phyloP scores from a whole-genome alignment of 2,888 invertebrate genomes.

The Carpatolechia fugitivella region DNA sequence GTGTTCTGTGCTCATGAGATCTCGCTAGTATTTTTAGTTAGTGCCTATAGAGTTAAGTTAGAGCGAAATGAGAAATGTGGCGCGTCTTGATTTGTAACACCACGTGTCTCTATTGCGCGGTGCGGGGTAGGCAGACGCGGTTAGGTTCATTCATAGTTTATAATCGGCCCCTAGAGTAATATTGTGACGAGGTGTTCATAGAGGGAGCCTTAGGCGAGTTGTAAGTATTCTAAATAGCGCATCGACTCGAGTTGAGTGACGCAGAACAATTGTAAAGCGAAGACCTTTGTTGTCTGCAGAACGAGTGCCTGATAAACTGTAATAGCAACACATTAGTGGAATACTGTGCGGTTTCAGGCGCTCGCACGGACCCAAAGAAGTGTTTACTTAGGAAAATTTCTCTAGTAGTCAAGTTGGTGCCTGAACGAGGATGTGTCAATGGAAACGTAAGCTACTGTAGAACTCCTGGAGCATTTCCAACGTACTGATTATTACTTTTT shows the following conservation, averaged over 20 bases:
- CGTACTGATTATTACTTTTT: constrained; percentile 72
- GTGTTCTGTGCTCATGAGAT: constrained; percentile 78
- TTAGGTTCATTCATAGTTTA: constrained; percentile 50
- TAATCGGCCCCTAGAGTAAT: constrained; percentile 42
- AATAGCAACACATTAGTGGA: not conserved
- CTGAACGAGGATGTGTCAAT: constrained; percentile 57
- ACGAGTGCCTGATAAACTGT: not conserved
- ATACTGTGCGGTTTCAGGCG: not conserved
- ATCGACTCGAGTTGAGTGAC: no score
- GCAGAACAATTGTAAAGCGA: not conserved
- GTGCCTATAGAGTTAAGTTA: constrained; percentile 73
- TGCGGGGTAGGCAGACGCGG: constrained; percentile 32
- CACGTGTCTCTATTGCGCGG: constrained; percentile 30
- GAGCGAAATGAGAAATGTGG: constrained; percentile 55
- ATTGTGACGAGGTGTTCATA: constrained; percentile 34
- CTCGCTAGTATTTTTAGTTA: constrained; percentile 78
- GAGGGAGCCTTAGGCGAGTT: constrained; percentile 41
- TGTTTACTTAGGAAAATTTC: constrained; percentile 63
- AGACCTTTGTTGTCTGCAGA: not conserved
- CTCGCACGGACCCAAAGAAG: constrained; percentile 48
- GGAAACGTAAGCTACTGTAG: constrained; percentile 49
- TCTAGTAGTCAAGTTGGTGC: constrained; percentile 74
- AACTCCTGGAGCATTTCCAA: constrained; percentile 66
- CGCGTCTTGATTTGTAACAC: constrained; percentile 41
- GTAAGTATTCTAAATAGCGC: not conserved